Evolutionary conservation across 2,888 invertebrate genomes (phyloP), one percentile per base, ranked within the genome.

Genomic region (Pristionchus entomophagus): DNA sequence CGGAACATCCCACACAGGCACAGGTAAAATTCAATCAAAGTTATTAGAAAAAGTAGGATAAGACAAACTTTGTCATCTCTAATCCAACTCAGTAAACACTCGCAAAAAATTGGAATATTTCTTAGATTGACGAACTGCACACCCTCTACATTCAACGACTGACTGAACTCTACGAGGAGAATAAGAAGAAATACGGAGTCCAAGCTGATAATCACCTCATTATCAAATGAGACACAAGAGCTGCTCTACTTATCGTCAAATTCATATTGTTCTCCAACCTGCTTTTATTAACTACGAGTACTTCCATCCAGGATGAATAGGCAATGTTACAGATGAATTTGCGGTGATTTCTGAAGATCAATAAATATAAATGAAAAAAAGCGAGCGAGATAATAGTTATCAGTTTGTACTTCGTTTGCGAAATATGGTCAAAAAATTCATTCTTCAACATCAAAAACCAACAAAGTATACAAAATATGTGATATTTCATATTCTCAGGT

Each of bases 51-150:
- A 3, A 51, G 5, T 51, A 51, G n/a, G n/a, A n/a, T n/a, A n/a
- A n/a, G 17, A 51, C 19, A 3, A 51, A 51, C 17, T 51, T 19
- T 22, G 19, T 51, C 19, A 51, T 3, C n/a, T 51, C 4, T 19
- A 19, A 51, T 17, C 19, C 38, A 26, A 65, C 12, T 17, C 14
- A 29, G 6, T 45, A 17, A 10, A 22, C 32, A 19, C 41, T 41
- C 32, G 22, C 5, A 22, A 41, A 77, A 41, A n/a, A 65, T 3
- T 2, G 26, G 12, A 81, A 26, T 35, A 26, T 45, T 56, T 56
- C n/a, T n/a, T 95, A 97, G 93, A 95, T 98, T 35, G 95, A 97
- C 82, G 94, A 95, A 22, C 95, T 97, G 2, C 98, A 98, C 93
- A 94, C 94, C 3, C 95, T 95, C 91, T 98, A 97, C 93, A 95